Evolutionary conservation across 2,888 invertebrate genomes (phyloP).

Genomic region (Entomobrya multifasciata): DNA sequence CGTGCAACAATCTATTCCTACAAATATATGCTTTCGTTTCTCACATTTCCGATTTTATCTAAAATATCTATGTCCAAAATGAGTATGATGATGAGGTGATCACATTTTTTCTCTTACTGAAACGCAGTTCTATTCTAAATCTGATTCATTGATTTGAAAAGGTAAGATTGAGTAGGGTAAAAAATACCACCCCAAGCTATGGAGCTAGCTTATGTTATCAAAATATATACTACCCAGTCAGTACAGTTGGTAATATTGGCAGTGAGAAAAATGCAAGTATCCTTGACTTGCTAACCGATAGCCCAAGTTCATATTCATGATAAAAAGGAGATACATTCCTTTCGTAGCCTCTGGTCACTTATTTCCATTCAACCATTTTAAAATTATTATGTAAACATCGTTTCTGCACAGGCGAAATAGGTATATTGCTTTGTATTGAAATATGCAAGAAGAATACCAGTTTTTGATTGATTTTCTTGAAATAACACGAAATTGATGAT

Average conservation of each 20-base stretch:
- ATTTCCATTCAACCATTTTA: background rate
- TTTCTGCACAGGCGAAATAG: background rate
- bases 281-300: constrained; percentile 57
- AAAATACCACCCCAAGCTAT: too few species aligned
- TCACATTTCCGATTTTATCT: too few species aligned
- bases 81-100: too few species aligned
- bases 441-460: constrained; percentile 13
- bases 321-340: too few species aligned
- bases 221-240: too few species aligned
- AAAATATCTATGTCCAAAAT: too few species aligned
- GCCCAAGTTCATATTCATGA: constrained; percentile 12
- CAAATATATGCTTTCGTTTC: background rate
- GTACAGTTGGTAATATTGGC: too few species aligned
- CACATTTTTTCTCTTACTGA: too few species aligned
- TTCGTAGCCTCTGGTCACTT: background rate
- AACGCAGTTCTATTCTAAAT: too few species aligned
- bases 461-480: background rate
- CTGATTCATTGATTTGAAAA: too few species aligned
- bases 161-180: too few species aligned
- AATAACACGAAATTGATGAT: constrained; percentile 8
- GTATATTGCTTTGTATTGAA: background rate
- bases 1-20: background rate
- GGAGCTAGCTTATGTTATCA: too few species aligned
- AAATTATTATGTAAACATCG: background rate
- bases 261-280: background rate